Base-by-base conservation (phyloP, 1,140 invertebrate species). In the Drosophila biarmipes region DNA sequence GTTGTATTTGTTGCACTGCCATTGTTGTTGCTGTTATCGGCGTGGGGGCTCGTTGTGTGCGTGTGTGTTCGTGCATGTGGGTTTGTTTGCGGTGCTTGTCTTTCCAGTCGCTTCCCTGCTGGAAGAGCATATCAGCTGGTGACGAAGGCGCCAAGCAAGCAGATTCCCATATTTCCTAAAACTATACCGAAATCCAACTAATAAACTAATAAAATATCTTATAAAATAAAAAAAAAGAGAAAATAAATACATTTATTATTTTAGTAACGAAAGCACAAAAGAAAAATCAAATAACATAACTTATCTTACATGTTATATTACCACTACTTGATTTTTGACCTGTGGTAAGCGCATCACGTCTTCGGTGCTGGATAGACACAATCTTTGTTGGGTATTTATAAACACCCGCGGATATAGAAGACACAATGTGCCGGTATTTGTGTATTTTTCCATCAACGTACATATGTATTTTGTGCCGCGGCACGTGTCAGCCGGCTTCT, bases 41-140 rank as follows among this genome's bases (percentile, higher is more conserved):
- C 14, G 14, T 48, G 63, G 63, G 63, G 63, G 63, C 63, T 64
- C 63, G 63, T 40, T 62, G 38, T 29, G 10, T 24, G 38, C 34
- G 6, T 49, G 34, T 31, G 34, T 63, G 62, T 66, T 6, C 29
- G 40, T 62, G 17, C 0, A 58, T 48, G 43, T 51, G 34, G 31
- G 59, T 51, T 66, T 49, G 62, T 31, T 64, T 24, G 63, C 63
- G 63, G n/a, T 64, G 59, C 51, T 66, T 64, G 17, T 21, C 27
- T 64, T 38, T 64, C 24, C 35, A 29, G 46, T 12, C 8, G n/a
- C 2, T 37, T n/a, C 27, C 35, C 14, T 21, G 14, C 15, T 37
- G 15, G 14, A n/a, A 10, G 17, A 6, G 42, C 17, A 15, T 15
- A 37, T 66, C 4, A 29, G 29, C 29, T 61, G 27, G 19, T 6